Evolutionary conservation across 2,888 invertebrate species (phyloP), one percentile per base, ranked within the genome.

Genomic region (Pecten maximus): DNA sequence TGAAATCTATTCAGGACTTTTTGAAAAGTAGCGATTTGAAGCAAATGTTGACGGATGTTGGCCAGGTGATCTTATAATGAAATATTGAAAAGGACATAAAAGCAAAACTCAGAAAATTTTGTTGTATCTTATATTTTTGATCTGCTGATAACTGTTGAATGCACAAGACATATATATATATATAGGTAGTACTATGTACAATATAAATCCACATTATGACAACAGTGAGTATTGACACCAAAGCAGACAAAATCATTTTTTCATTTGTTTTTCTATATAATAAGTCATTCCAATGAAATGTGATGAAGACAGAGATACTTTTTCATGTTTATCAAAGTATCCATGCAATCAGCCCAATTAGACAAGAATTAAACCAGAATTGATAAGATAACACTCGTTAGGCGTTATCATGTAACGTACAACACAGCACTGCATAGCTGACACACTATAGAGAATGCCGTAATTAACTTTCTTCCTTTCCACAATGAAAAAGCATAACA

Each of bases 111-210:
- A 74, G 6, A 19, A 6, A 2, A 35, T 74, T 28, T 74, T 74
- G 74, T 74, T 74, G 35, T 74, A 74, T 74, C 35, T 74, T 74
- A 35, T 74, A 74, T 74, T 74, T 54, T 74, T 74, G 74, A 74
- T 74, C 74, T 74, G 74, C 74, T 74, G 74, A 35, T 74, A 74
- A 28, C n/a, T 60, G 60, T 74, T 74, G 74, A 74, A 74, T 74
- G 74, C 74, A 74, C 74, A 74, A 28, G 74, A 74, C 74, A 74
- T 35, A 74, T 74, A 74, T 74, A 74, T 60, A 60, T 60, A 60
- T 60, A 60, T 60, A 74, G 6, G 74, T 74, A 74, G 28, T 35
- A 28, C 60, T 74, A 74, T 74, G 28, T 74, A 74, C 74, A 74
- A 74, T 74, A 74, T 74, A 74, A 74, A 74, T 74, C 35, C 74